Evolutionary conservation across 2,113 vertebrate species (phyloP).

Genomic region (Calidris pygmaea): DNA sequence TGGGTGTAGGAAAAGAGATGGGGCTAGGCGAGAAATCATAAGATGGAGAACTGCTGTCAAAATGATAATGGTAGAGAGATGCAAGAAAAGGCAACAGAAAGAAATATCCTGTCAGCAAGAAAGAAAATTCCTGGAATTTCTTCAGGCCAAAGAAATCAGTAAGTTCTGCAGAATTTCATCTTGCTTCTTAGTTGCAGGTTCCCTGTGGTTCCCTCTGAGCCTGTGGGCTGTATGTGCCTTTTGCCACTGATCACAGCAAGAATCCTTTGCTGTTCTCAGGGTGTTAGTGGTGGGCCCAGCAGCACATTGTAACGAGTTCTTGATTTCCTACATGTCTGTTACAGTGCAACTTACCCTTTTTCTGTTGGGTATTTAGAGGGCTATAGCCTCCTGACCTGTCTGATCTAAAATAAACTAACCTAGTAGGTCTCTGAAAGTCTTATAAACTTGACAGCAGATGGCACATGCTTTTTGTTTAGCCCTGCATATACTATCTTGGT

Average conservation of each 20-base stretch:
- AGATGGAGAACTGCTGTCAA: neutral
- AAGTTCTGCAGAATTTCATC: neutral
- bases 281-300: neutral
- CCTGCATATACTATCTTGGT: slow-evolving; percentile 51
- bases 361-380: neutral
- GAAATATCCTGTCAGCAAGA: neutral
- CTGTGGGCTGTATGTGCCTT: neutral
- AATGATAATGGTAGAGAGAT: neutral
- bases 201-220: neutral
- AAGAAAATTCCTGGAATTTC: neutral
- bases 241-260: neutral
- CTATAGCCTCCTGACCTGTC: neutral
- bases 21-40: neutral
- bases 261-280: neutral
- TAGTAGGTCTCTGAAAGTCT: slow-evolving; percentile 1
- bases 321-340: neutral
- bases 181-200: neutral
- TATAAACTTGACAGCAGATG: slow-evolving; percentile 49
- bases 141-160: neutral
- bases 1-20: neutral
- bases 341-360: neutral
- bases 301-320: neutral
- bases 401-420: slow-evolving; percentile 27
- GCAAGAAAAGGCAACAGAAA: neutral
- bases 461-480: slow-evolving; percentile 63